Evolutionary conservation across 2,113 vertebrate species (phyloP).

Genomic region (Gymnogyps californianus): DNA sequence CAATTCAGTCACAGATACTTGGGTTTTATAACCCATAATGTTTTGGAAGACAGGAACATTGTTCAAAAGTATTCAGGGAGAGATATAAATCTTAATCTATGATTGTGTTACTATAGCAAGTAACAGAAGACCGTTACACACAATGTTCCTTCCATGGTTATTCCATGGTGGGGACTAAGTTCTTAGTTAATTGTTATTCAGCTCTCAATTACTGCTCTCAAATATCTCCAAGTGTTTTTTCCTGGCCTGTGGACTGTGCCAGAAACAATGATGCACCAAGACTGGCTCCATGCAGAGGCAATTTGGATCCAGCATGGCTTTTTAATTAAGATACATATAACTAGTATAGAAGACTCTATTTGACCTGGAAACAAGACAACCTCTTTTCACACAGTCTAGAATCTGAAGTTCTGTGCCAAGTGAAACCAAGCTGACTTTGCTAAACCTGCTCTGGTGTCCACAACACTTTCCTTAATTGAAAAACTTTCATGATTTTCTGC

Average conservation of each 20-base stretch:
- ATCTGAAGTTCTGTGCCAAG: background rate
- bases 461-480: background rate
- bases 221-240: background rate
- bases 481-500: background rate
- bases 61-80: background rate
- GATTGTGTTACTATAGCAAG: background rate
- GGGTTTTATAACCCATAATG: background rate
- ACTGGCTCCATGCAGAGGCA: background rate
- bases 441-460: background rate
- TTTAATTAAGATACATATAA: background rate
- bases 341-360: background rate
- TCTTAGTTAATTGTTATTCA: background rate
- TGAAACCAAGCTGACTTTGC: background rate
- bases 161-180: background rate
- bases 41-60: background rate
- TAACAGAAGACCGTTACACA: background rate
- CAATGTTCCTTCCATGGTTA: background rate
- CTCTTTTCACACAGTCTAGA: background rate
- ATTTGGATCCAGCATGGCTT: background rate
- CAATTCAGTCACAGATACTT: background rate
- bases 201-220: background rate
- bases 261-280: background rate
- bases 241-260: background rate
- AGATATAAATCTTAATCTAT: background rate
- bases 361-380: background rate